Conservation (phyloP, 2,888 invertebrate species). For the Chloroclysta siterata region DNA sequence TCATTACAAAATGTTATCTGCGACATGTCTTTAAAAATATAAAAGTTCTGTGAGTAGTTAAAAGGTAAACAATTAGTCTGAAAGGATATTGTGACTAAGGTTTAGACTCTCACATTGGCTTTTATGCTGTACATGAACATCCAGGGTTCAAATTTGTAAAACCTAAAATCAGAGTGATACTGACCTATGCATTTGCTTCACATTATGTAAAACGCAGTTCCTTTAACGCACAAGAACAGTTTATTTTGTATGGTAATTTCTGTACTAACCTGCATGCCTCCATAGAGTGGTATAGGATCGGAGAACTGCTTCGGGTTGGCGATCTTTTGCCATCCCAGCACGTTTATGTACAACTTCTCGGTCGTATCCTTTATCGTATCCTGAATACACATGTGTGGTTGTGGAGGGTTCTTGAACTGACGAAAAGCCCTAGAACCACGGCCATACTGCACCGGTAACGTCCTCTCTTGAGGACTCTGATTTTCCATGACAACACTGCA, state of each 20-base stretch:
- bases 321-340: constrained; percentile 90
- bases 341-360: constrained; percentile 87
- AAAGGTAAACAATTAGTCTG: background rate
- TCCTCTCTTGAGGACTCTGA: constrained; percentile 70
- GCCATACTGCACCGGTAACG: constrained; percentile 83
- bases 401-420: constrained; percentile 90
- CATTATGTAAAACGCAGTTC: too few species aligned
- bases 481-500: constrained; percentile 71
- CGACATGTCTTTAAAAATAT: too few species aligned
- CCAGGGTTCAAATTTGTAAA: too few species aligned
- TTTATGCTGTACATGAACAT: too few species aligned
- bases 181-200: background rate
- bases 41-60: too few species aligned
- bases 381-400: constrained; percentile 90
- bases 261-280: constrained; percentile 87
- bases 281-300: constrained; percentile 88
- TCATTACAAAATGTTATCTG: too few species aligned
- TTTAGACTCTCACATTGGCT: too few species aligned
- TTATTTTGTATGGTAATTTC: background rate
- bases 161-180: background rate
- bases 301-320: constrained; percentile 87
- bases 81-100: background rate
- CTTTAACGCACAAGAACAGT: too few species aligned
- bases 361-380: constrained; percentile 86
- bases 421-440: constrained; percentile 86